Base-by-base conservation (phyloP, 2,888 invertebrate species). In the Tanytarsus gracilentus region DNA sequence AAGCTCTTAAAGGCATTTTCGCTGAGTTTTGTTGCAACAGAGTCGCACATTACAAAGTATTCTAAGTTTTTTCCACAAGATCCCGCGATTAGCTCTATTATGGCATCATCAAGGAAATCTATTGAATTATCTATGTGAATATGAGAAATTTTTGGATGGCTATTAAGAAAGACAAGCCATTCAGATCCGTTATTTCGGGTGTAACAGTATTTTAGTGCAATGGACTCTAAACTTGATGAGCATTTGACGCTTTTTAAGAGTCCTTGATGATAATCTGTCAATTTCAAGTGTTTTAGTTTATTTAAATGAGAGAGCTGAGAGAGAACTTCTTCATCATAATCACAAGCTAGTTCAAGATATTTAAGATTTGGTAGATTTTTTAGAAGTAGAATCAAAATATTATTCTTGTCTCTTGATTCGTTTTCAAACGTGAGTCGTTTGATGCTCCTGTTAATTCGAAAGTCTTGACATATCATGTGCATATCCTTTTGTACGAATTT, bases 111-210 rank as follows among this genome's bases (percentile, higher is more conserved):
- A 9, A 58, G 21, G 30, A 58, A 58, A 14, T 58, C 58, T 9
- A 58, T 58, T 23, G 58, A 58, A 21, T 58, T 44, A 30, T 58
- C 25, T n/a, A 58, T 58, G 4, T 27, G 27, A 30, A 58, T 58
- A 18, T 48, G 44, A n/a, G 29, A 29, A n/a, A 58, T 30, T 4
- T 58, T 48, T 27, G 58, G 29, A 30, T 58, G 40, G 39, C 48
- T 58, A 5, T 18, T 8, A 21, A 58, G 21, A 18, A 58, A 58
- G 11, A 48, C 48, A 4, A 39, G 21, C 58, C 58, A 58, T 3
- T 58, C 58, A 11, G 16, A 6, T 1, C 58, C 58, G 7, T 44
- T 48, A 14, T 58, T 44, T 23, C 48, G 44, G 2, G 58, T 30
- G 26, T 58, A 58, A 30, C 58, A 58, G 48, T 58, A 58, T 29